Percentiles rank a stretch among this genome's conserved stretches.
Evolutionary conservation across 2,888 invertebrate genomes (phyloP).

Genomic region (Caenorhabditis angaria): DNA sequence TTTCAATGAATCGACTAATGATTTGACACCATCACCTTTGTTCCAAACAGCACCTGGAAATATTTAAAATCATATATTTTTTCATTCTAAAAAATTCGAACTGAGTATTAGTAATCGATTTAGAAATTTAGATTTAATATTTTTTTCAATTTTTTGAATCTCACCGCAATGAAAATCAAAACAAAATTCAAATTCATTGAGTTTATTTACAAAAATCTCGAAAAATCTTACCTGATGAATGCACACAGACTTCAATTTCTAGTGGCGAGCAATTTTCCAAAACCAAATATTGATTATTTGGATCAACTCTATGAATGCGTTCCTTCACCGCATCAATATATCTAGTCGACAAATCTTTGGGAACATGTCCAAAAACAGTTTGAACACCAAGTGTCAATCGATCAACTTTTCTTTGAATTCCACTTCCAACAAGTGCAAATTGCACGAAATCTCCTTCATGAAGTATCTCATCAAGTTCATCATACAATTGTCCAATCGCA

Average conservation of each 20-base stretch:
- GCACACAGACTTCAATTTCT: slow-evolving; percentile 68
- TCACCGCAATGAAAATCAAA: too few species aligned
- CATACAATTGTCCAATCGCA: slow-evolving; percentile 63
- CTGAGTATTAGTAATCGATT: too few species aligned
- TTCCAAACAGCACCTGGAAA: slow-evolving; percentile 46
- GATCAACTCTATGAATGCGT: slow-evolving; percentile 67
- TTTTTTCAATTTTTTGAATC: too few species aligned
- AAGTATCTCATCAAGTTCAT: slow-evolving; percentile 62
- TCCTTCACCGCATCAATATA: slow-evolving; percentile 69
- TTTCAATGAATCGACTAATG: slow-evolving; percentile 41
- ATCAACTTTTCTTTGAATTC: slow-evolving; percentile 71
- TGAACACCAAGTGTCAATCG: slow-evolving; percentile 72
- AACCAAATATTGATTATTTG: slow-evolving; percentile 59
- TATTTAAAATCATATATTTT: slow-evolving; percentile 11
- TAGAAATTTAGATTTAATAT: too few species aligned
- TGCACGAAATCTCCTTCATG: slow-evolving; percentile 62
- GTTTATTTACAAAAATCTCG: too few species aligned
- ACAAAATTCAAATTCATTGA: too few species aligned
- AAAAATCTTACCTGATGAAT: slow-evolving; percentile 51
- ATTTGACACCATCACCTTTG: slow-evolving; percentile 55
- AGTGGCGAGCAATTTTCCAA: slow-evolving; percentile 67
- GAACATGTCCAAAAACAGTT: slow-evolving; percentile 68
- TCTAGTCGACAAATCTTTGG: slow-evolving; percentile 53
- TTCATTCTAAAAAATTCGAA: slow-evolving; percentile 51
- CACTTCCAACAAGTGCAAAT: slow-evolving; percentile 71